These are phyloP conservation scores for Microhierax caerulescens DNA, from an alignment of 2,797 vertebrate species.

Conservation along the genomic window DNA sequence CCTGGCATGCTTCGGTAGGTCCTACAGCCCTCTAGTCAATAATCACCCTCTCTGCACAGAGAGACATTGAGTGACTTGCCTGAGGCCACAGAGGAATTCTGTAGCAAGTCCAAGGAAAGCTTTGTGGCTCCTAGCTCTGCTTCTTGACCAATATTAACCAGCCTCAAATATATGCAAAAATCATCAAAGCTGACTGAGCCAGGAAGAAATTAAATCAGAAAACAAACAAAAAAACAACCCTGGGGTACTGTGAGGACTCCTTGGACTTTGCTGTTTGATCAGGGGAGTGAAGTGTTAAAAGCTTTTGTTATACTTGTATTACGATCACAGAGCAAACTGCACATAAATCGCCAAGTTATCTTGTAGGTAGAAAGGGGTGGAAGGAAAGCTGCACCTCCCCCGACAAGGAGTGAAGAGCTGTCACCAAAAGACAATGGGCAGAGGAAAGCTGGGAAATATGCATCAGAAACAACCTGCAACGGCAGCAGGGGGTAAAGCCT, in stretches of 20 bases:
- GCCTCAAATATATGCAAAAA: constrained; percentile 38
- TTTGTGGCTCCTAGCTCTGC: constrained; percentile 50
- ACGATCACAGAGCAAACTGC: neutral
- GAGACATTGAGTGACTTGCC: constrained; percentile 57
- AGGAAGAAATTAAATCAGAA: constrained; percentile 54
- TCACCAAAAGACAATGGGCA: constrained; percentile 30
- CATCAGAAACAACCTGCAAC: constrained; percentile 32
- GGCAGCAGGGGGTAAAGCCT: constrained; percentile 29
- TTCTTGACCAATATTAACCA: constrained; percentile 56
- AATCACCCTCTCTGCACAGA: constrained; percentile 55
- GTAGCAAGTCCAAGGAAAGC: constrained; percentile 54
- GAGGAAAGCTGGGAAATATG: neutral
- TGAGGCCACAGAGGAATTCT: constrained; percentile 60
- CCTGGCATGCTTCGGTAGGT: constrained; percentile 64
- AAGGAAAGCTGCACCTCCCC: constrained; percentile 6
- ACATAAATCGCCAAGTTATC: neutral
- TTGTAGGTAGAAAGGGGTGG: neutral
- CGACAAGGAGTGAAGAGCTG: constrained; percentile 37
- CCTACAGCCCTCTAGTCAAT: constrained; percentile 59
- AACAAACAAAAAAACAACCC: constrained; percentile 33
- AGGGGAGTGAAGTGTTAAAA: constrained; percentile 52
- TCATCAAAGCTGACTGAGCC: constrained; percentile 31
- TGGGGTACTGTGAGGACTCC: neutral
- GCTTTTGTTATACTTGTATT: constrained; percentile 33
- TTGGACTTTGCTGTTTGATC: constrained; percentile 43